Conservation (phyloP, 1,140 invertebrate genomes). For the Calosoma granatense region DNA sequence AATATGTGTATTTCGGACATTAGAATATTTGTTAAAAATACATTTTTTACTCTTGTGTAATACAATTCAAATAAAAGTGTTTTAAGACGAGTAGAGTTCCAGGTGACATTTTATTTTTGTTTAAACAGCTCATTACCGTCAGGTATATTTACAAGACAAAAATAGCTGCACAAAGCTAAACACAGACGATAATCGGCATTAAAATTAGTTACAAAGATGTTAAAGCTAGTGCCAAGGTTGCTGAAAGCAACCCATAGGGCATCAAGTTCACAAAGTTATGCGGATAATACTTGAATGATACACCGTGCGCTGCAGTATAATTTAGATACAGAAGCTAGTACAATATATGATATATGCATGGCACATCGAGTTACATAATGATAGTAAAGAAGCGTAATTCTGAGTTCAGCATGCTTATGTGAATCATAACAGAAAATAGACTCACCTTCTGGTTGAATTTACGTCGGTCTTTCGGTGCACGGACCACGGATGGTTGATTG, state of each 20-base stretch:
- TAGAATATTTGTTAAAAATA: no score
- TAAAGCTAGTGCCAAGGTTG: background rate
- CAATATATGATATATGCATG: no score
- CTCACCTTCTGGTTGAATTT: constrained; percentile 51
- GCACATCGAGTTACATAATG: background rate
- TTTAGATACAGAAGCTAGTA: no score
- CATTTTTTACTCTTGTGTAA: no score
- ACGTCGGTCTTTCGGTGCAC: constrained; percentile 47
- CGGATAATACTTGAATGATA: background rate
- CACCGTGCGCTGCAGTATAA: background rate
- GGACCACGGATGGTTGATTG: constrained; percentile 38
- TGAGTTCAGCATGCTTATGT: no score
- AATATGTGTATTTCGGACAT: no score
- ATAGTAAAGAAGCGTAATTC: no score
- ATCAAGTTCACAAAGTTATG: background rate
- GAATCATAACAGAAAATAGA: no score
- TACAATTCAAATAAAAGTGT: no score
- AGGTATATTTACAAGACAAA: constrained; percentile 6
- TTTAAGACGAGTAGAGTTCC: background rate
- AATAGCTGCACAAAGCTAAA: background rate
- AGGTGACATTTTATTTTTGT: constrained; percentile 10
- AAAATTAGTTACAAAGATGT: constrained; percentile 2
- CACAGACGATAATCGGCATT: no score
- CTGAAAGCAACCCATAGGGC: background rate
- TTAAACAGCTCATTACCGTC: constrained; percentile 6